A percentile compares a stretch with the other conserved stretches of the same genome.
These are phyloP conservation scores for Desmophyllum pertusum DNA, from an alignment of 92 coral and sea anemone species.

Conservation along the genomic window DNA sequence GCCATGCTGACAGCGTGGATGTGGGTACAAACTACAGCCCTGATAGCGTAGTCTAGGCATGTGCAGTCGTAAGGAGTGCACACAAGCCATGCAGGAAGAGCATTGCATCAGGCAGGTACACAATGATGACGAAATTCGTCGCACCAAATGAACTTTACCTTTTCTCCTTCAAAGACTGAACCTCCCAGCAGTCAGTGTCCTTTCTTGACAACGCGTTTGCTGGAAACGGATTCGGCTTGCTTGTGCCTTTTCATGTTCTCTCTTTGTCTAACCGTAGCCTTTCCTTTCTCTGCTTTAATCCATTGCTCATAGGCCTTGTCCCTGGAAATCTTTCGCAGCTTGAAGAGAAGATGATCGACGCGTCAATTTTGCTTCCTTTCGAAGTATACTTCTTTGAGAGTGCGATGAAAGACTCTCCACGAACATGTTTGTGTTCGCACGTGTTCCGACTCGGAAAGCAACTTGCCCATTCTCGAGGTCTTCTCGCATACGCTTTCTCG, in stretches of 20 bases:
- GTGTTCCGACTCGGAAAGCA: slow-evolving; percentile 35
- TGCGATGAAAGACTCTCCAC: slow-evolving; percentile 36
- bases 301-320: slow-evolving; percentile 43
- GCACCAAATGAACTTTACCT: neutral
- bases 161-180: neutral
- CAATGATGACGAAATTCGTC: neutral
- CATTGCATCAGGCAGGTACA: slow-evolving; percentile 22
- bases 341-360: slow-evolving; percentile 34
- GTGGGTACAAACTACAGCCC: slow-evolving; percentile 27
- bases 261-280: slow-evolving; percentile 24
- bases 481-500: slow-evolving; percentile 6
- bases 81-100: slow-evolving; percentile 21
- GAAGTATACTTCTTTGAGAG: slow-evolving; percentile 36
- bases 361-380: slow-evolving; percentile 32
- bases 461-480: slow-evolving; percentile 32
- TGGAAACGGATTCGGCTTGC: neutral
- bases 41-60: slow-evolving; percentile 18
- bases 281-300: slow-evolving; percentile 45
- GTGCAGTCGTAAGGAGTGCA: slow-evolving; percentile 28
- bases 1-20: slow-evolving; percentile 32
- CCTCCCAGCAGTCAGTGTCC: slow-evolving; percentile 4
- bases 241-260: slow-evolving; percentile 34
- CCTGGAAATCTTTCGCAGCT: slow-evolving; percentile 33
- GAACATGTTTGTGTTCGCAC: slow-evolving; percentile 44
- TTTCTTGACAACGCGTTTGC: neutral